A percentile compares a stretch with the other conserved stretches of the same genome.
Evolutionary conservation across 1,140 invertebrate species (phyloP).

Genomic region (Hypothenemus hampei): DNA sequence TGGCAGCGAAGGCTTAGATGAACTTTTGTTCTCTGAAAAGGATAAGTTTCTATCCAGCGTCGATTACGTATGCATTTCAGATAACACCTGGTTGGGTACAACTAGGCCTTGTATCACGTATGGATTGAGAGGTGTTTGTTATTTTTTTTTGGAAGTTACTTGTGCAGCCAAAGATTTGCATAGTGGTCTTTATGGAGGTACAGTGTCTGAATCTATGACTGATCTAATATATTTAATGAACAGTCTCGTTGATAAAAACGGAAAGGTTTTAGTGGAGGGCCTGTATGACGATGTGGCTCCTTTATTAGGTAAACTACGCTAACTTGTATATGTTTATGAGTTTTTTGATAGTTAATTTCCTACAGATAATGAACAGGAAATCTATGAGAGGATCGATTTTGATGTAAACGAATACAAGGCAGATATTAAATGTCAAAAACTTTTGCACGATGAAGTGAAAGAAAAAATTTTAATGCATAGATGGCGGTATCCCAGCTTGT

Average conservation of each 20-base stretch:
- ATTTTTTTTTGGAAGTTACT: conserved; percentile 85
- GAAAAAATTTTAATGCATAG: conserved; percentile 78
- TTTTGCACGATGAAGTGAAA: conserved; percentile 76
- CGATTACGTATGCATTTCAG: conserved; percentile 96
- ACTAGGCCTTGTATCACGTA: conserved; percentile 96
- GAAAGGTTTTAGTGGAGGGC: conserved; percentile 75
- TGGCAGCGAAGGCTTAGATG: conserved; percentile 92
- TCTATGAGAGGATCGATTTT: conserved; percentile 88
- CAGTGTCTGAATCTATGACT: conserved; percentile 83
- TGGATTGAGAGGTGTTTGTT: conserved; percentile 91
- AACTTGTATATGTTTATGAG: too few relatives aligned
- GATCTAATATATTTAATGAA: conserved; percentile 83
- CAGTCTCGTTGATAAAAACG: conserved; percentile 76
- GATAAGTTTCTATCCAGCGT: conserved; percentile 77
- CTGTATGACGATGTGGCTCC: conserved; percentile 75
- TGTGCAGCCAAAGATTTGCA: conserved; percentile 92
- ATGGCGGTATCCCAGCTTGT: conserved; percentile 86
- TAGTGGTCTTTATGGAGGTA: conserved; percentile 92
- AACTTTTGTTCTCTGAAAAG: conserved; percentile 70
- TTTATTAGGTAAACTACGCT: too few relatives aligned
- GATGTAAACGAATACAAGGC: conserved; percentile 72
- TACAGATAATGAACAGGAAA: conserved; percentile 68
- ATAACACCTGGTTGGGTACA: conserved; percentile 98
- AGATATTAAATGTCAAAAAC: conserved; percentile 64
- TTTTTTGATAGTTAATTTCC: too few relatives aligned